A percentile compares a stretch with the other conserved stretches of the same genome.
Evolutionary conservation across 2,113 vertebrate genomes (phyloP).

Genomic region (Anhinga anhinga): DNA sequence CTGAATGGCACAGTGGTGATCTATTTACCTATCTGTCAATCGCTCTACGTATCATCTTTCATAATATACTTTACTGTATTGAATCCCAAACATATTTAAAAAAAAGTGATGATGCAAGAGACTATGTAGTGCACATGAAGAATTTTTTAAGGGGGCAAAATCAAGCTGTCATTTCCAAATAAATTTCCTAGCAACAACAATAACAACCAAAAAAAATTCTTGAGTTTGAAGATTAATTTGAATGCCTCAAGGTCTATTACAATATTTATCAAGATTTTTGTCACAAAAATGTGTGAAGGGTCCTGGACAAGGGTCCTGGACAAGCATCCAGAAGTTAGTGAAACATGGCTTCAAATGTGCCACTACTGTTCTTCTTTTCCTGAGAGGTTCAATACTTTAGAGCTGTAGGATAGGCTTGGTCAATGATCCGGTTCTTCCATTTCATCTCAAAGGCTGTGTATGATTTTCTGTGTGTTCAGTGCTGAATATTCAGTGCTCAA

Average conservation of each 20-base stretch:
- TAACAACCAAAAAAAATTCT: too few relatives aligned
- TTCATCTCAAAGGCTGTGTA: neutral
- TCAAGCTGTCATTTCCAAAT: neutral
- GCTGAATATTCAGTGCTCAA: neutral
- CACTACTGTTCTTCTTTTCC: neutral
- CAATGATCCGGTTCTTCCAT: neutral
- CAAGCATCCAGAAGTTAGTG: neutral
- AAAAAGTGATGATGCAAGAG: neutral
- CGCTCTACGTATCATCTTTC: neutral
- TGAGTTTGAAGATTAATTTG: neutral
- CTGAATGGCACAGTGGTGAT: neutral
- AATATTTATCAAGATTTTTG: neutral
- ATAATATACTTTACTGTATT: neutral
- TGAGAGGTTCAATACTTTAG: neutral
- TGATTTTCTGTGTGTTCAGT: neutral
- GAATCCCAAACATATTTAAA: neutral
- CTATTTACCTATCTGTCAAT: neutral
- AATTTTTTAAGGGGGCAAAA: too few relatives aligned
- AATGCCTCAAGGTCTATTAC: neutral
- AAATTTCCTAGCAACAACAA: neutral
- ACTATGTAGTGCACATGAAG: neutral
- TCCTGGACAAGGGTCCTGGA: neutral
- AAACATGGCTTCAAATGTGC: neutral
- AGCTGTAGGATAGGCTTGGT: neutral
- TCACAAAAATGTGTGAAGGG: neutral